Evolutionary conservation across 2,888 invertebrate species (phyloP).

Genomic region (Leptarthrus brevirostris): DNA sequence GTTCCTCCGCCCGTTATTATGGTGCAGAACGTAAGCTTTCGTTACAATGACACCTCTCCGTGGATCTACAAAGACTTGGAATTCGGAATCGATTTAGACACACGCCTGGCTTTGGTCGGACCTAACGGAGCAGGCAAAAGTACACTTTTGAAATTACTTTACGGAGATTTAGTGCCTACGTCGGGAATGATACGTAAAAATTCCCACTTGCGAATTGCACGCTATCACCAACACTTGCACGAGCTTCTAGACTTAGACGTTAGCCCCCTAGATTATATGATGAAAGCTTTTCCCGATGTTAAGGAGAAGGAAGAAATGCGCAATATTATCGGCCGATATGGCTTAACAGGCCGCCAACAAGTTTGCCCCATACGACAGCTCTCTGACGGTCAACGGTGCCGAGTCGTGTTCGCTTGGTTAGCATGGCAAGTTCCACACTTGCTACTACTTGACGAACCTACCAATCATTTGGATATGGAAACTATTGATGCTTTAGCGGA

Average conservation of each 20-base stretch:
- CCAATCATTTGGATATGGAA: conserved; percentile 97
- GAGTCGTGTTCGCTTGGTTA: conserved; percentile 98
- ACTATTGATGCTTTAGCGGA: conserved; percentile 98
- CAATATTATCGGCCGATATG: conserved; percentile 98
- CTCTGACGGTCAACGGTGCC: conserved; percentile 97
- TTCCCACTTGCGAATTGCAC: conserved; percentile 95
- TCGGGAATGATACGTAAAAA: conserved; percentile 98
- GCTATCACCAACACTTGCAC: conserved; percentile 98
- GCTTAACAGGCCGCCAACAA: conserved; percentile 96
- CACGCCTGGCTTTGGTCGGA: conserved; percentile 92
- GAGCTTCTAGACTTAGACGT: conserved; percentile 94
- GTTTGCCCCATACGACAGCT: conserved; percentile 73
- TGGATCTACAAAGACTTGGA: conserved; percentile 97
- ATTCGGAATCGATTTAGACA: conserved; percentile 98
- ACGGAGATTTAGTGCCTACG: conserved; percentile 93
- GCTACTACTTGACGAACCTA: conserved; percentile 83
- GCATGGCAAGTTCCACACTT: conserved; percentile 98
- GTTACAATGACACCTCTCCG: conserved; percentile 86
- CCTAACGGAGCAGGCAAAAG: conserved; percentile 99
- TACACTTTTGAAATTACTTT: conserved; percentile 93
- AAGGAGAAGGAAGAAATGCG: conserved; percentile 99
- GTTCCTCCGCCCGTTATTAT: conserved; percentile 99
- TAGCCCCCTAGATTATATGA: conserved; percentile 98
- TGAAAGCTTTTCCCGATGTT: conserved; percentile 94
- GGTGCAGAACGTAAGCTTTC: conserved; percentile 98